Evolutionary conservation across 1,140 invertebrate species (phyloP).

Genomic region (Atta cephalotes): DNA sequence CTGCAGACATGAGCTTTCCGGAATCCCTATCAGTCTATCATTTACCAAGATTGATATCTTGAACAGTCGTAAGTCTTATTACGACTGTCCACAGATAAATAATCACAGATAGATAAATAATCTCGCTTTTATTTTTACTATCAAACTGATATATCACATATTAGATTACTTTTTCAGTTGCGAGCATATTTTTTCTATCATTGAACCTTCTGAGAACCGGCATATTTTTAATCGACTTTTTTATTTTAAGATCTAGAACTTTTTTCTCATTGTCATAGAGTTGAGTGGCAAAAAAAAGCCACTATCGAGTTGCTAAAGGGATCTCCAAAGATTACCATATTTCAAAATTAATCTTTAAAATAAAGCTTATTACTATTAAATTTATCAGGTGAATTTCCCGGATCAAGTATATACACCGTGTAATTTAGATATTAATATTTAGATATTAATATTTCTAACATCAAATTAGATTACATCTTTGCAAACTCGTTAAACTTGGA

Average conservation of each 20-base stretch:
- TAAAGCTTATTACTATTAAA: background rate
- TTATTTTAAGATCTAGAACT: no score
- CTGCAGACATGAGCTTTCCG: background rate
- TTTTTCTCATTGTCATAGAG: no score
- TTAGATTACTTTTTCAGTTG: background rate
- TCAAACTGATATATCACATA: background rate
- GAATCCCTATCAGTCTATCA: conserved; percentile 13
- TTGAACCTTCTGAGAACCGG: background rate
- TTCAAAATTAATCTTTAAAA: background rate
- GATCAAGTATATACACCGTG: background rate
- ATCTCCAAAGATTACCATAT: no score
- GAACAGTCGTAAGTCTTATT: background rate
- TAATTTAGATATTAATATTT: conserved; percentile 1
- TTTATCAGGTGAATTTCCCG: background rate
- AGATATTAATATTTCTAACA: background rate
- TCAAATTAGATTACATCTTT: background rate
- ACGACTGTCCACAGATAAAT: background rate
- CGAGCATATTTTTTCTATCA: conserved; percentile 1
- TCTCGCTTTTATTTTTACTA: background rate
- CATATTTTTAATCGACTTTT: no score
- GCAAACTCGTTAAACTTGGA: background rate
- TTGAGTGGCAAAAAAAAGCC: no score
- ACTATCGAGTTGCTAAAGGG: no score
- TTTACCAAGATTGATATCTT: background rate
- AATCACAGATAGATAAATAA: conserved; percentile 20